Percentiles rank a stretch among this genome's conserved stretches.
Conservation (phyloP, 2,888 invertebrate genomes). For the Branchellion lobata region DNA sequence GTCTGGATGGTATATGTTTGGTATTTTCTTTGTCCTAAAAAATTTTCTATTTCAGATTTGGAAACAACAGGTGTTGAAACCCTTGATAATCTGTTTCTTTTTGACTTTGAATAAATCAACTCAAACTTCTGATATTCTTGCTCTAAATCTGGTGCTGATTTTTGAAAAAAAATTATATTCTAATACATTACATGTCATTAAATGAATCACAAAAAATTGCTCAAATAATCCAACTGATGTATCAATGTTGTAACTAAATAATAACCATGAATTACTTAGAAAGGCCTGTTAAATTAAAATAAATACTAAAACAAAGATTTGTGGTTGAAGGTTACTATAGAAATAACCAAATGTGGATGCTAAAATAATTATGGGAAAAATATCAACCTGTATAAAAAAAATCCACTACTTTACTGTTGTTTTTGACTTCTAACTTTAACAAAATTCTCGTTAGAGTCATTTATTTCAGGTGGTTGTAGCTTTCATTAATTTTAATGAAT, state of each 20-base stretch:
- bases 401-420: constrained; percentile 38
- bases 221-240: too few relatives aligned
- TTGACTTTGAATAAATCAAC: neutral
- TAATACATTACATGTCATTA: too few relatives aligned
- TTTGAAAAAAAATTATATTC: neutral
- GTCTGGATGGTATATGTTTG: constrained; percentile 46
- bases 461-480: constrained; percentile 5
- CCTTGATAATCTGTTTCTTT: neutral
- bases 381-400: constrained; percentile 41
- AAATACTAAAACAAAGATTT: too few relatives aligned
- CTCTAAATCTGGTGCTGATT: constrained; percentile 36
- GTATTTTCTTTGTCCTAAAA: constrained; percentile 47
- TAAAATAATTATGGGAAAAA: too few relatives aligned
- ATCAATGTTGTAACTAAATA: too few relatives aligned
- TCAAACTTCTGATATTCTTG: constrained; percentile 11
- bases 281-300: neutral
- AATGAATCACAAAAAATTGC: too few relatives aligned
- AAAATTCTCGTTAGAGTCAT: constrained; percentile 50
- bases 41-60: constrained; percentile 12
- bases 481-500: too few relatives aligned
- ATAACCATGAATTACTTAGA: constrained; percentile 5
- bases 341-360: too few relatives aligned
- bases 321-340: too few relatives aligned
- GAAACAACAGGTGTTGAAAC: neutral
- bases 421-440: constrained; percentile 51